Evolutionary conservation across 2,113 vertebrate genomes (phyloP), one percentile per base, ranked within the genome.

Genomic region (Chlamydotis undulata): DNA sequence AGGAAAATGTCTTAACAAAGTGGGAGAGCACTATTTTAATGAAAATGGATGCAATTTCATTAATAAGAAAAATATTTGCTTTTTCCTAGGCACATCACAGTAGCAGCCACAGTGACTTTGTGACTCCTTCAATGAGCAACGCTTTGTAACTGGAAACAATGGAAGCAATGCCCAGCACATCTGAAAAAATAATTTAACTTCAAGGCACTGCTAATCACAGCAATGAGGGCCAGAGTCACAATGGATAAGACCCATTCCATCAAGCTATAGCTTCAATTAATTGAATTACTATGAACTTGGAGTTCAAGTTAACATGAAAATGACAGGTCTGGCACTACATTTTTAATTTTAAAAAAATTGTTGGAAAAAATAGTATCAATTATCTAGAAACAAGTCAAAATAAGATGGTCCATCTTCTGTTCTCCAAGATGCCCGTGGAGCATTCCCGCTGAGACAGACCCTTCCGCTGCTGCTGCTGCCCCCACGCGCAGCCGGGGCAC

Each of bases 171-270:
- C 35, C 59, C 55, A 64, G 59, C 1, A 2, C 39, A 83, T 69
- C 50, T 49, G 64, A 84, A 93, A 89, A 95, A n/a, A 31, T 24
- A 69, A 74, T 80, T 60, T 83, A 28, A 91, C 78, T 94, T 87
- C 53, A 56, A 87, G 85, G 45, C 70, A 81, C 24, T 74, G 60
- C 45, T 81, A 80, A 81, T 87, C 55, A 77, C 23, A 81, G 73
- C 87, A 87, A 73, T 0, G 2, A 87, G 65, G 43, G n/a, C 57
- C 57, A 50, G 75, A 88, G 77, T 87, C 82, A 53, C 64, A 89
- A 73, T 5, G 29, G 41, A 18, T 80, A 77, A 93, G 55, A 73
- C 24, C 55, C 50, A 53, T 74, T 89, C 68, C 57, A 56, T 65
- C 77, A 87, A 76, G 55, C 49, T 29, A 55, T 3, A 87, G 35